These are phyloP conservation scores for Emydura subglobosa DNA, from an alignment of 2,113 vertebrate species.

Conservation along the genomic window DNA sequence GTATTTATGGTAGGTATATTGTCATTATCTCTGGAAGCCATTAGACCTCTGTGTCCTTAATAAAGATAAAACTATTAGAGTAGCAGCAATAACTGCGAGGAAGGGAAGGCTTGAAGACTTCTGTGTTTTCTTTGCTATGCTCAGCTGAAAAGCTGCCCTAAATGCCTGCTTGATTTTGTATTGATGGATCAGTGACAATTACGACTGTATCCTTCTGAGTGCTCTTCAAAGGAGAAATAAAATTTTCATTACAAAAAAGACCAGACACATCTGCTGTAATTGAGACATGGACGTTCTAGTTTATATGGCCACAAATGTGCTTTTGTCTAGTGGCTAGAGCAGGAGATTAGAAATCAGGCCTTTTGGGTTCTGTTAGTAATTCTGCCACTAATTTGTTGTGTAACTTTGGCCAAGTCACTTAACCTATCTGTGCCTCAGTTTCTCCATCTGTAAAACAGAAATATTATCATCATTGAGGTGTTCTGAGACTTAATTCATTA, in stretches of 20 bases:
- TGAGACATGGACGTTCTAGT: neutral
- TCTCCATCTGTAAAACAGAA: neutral
- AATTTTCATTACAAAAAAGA: neutral
- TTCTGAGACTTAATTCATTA: neutral
- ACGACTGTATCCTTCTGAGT: neutral
- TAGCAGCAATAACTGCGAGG: neutral
- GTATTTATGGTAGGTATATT: neutral
- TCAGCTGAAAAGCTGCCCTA: neutral
- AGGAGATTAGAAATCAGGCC: neutral
- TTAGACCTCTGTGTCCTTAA: neutral
- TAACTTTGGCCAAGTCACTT: too few relatives aligned
- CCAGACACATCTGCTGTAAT: neutral
- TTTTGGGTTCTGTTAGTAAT: neutral
- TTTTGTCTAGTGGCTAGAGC: neutral
- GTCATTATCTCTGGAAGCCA: neutral
- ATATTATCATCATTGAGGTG: neutral
- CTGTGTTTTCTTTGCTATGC: neutral
- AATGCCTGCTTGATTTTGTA: neutral
- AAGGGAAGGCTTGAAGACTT: neutral
- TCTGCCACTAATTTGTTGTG: neutral
- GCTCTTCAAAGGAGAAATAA: neutral
- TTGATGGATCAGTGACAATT: neutral
- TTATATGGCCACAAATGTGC: neutral
- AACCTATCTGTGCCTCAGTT: neutral
- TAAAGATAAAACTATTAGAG: slow-evolving; percentile 5